A percentile compares a stretch with the other conserved stretches of the same genome.
Evolutionary conservation across 2,113 vertebrate species (phyloP).

Genomic region (Cariama cristata): DNA sequence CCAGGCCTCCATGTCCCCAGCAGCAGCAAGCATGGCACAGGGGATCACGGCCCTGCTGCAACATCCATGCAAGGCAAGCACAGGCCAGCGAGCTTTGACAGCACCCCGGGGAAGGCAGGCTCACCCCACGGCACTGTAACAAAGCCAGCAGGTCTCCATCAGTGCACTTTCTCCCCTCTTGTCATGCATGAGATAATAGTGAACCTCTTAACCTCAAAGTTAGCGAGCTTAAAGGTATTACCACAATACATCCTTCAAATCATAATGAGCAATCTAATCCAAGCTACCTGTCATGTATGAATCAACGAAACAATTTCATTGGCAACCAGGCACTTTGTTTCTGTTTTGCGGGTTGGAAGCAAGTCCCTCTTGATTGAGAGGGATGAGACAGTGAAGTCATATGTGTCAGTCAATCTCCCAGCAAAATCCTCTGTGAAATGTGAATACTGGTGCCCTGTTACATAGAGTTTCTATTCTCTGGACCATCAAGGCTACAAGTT

Average conservation of each 20-base stretch:
- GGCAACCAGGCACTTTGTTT: not conserved
- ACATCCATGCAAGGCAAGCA: not conserved
- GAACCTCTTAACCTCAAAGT: constrained; percentile 35
- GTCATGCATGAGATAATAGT: not conserved
- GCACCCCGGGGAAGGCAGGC: not conserved
- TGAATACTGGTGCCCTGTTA: not conserved
- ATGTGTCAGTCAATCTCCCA: not conserved
- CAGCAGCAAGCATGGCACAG: not conserved
- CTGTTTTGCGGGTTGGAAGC: not conserved
- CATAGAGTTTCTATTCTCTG: not conserved
- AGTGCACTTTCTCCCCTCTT: not conserved
- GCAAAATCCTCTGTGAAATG: not conserved
- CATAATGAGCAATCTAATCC: not conserved
- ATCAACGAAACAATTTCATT: not conserved
- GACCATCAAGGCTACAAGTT: not conserved
- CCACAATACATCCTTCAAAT: not conserved
- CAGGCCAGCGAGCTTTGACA: not conserved
- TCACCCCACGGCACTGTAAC: not conserved
- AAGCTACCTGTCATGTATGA: not conserved
- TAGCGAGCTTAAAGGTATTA: not conserved
- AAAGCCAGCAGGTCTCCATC: constrained; percentile 26
- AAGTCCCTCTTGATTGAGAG: not conserved
- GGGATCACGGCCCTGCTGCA: not conserved
- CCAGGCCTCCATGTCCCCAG: not conserved
- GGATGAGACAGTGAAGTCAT: not conserved